phyloP scores from a whole-genome alignment of 2,888 invertebrate genomes.

The Cepaea hortensis region DNA sequence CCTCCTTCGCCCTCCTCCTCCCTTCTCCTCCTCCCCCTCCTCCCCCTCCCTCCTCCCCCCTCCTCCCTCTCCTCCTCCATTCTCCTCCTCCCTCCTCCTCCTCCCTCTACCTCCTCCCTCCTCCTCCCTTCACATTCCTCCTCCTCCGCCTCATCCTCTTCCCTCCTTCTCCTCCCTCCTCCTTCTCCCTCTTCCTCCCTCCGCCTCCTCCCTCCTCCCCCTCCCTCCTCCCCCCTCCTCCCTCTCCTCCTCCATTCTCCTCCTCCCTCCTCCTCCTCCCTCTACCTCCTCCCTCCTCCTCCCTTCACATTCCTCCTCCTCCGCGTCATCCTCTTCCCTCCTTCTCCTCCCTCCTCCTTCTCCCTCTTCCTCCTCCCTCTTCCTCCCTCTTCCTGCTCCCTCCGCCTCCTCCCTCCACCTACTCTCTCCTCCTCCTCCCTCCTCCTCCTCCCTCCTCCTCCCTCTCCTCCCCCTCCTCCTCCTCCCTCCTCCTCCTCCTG shows the following conservation, averaged over 20 bases:
- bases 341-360: neutral
- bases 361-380: neutral
- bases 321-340: too few relatives aligned
- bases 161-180: neutral
- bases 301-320: too few relatives aligned
- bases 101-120: neutral
- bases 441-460: neutral
- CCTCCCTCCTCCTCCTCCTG: neutral
- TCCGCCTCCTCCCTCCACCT: too few relatives aligned
- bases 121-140: too few relatives aligned
- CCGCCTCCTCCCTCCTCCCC: neutral
- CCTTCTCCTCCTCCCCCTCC: neutral
- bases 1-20: too few relatives aligned
- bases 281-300: neutral
- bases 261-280: neutral
- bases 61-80: too few relatives aligned
- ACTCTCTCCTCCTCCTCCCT: too few relatives aligned
- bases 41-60: neutral
- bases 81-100: slow-evolving; percentile 3
- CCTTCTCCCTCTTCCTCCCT: neutral
- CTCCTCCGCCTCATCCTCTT: too few relatives aligned
- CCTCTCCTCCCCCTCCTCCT: neutral
- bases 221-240: neutral
- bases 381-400: too few relatives aligned
- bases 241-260: too few relatives aligned